Conservation (phyloP, 2,113 vertebrate species). For the Mormoops blainvillei region DNA sequence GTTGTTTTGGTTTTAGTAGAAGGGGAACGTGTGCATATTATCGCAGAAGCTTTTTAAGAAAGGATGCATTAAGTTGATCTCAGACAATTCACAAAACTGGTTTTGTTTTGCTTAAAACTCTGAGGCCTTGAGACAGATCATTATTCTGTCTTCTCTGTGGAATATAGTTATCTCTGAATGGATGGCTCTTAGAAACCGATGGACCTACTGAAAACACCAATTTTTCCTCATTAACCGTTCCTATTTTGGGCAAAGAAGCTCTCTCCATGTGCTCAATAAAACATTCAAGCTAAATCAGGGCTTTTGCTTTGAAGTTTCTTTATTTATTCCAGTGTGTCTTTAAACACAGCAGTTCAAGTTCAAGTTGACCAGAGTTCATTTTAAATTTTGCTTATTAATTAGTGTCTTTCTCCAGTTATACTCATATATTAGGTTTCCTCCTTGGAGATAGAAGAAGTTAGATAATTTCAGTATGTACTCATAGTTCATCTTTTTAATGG, state of each 20-base stretch:
- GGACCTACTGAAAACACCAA: neutral
- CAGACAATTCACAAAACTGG: constrained; percentile 32
- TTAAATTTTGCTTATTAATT: constrained; percentile 70
- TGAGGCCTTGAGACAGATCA: neutral
- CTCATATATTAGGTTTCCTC: constrained; percentile 60
- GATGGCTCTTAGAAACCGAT: constrained; percentile 39
- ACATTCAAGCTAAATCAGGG: constrained; percentile 39
- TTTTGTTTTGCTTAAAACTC: constrained; percentile 44
- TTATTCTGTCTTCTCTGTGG: constrained; percentile 45
- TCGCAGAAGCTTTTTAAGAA: constrained; percentile 20
- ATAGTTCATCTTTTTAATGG: constrained; percentile 60
- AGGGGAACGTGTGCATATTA: neutral
- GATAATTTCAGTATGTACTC: constrained; percentile 56
- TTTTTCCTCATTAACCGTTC: constrained; percentile 64
- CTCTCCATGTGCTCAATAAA: constrained; percentile 55
- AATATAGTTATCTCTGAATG: constrained; percentile 51
- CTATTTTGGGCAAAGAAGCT: constrained; percentile 37
- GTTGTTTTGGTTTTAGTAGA: neutral
- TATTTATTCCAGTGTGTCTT: constrained; percentile 60
- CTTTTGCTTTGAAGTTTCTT: constrained; percentile 65
- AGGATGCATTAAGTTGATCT: neutral
- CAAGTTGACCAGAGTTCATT: constrained; percentile 51
- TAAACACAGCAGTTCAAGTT: constrained; percentile 50
- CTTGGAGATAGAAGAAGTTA: constrained; percentile 60
- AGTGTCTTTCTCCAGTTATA: constrained; percentile 59